Conservation (phyloP, 2,113 vertebrate species). For the Ailurus styani region DNA sequence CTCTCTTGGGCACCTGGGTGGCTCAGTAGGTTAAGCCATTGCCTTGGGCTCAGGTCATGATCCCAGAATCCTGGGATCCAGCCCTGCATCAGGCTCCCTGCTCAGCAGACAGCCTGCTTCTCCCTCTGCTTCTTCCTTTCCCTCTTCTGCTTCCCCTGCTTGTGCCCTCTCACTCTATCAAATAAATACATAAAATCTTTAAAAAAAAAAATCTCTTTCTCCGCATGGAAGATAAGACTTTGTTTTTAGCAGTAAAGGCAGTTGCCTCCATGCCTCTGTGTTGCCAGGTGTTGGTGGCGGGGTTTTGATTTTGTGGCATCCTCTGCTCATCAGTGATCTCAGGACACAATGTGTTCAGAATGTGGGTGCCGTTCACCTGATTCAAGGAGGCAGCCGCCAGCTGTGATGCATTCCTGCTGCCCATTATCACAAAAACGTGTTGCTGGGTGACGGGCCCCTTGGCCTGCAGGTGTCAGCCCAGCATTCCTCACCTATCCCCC, state of each 20-base stretch:
- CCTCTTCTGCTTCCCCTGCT: no score
- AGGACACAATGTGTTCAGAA: background rate
- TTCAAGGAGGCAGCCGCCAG: background rate
- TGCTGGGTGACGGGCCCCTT: background rate
- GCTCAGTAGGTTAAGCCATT: no score
- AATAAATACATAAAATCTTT: no score
- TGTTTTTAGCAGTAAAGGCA: background rate
- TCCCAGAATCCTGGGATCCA: no score
- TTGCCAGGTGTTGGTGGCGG: background rate
- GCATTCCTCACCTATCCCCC: background rate
- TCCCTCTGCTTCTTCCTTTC: no score
- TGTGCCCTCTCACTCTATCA: no score
- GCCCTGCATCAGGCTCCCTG: no score
- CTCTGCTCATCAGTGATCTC: background rate
- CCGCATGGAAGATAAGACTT: background rate
- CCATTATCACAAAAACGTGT: background rate
- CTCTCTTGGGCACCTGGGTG: background rate
- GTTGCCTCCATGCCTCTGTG: background rate
- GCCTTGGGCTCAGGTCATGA: no score
- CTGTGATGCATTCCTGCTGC: background rate
- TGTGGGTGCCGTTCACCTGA: background rate
- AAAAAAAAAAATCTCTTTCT: background rate
- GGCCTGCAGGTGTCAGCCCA: background rate
- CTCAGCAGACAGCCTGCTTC: no score
- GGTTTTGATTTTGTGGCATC: background rate